phyloP scores from a whole-genome alignment of 37 sponge, comb jelly and placozoan genomes.

The Haliclona indistincta region DNA sequence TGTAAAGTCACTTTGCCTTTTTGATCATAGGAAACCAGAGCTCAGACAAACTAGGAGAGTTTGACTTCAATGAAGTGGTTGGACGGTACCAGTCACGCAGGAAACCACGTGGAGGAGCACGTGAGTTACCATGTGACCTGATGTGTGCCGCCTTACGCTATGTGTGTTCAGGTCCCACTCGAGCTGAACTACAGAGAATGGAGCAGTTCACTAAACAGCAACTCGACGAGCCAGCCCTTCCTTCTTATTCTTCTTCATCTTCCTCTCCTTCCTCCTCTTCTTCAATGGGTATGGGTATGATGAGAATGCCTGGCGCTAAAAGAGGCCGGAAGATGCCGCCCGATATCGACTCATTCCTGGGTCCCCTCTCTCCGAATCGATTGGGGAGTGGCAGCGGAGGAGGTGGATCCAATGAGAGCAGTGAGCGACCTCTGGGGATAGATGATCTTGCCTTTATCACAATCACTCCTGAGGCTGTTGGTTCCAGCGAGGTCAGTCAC shows the following conservation, averaged over 20 bases:
- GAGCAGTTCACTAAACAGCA: constrained; percentile 53
- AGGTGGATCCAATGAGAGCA: neutral
- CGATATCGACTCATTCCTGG: neutral
- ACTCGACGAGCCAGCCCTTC: constrained; percentile 7
- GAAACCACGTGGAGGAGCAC: neutral
- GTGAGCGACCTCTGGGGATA: constrained; percentile 41
- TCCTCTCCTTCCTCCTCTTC: constrained; percentile 9
- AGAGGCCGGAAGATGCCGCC: neutral
- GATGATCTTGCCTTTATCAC: constrained; percentile 62
- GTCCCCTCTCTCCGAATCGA: neutral
- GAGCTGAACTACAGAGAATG: constrained; percentile 39
- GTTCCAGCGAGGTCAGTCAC: neutral
- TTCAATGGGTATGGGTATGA: constrained; percentile 24
- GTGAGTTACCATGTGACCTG: neutral
- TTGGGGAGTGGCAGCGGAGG: neutral
- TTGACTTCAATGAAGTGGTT: neutral
- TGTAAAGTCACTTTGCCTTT: no score
- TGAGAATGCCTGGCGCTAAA: constrained; percentile 42
- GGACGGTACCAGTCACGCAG: neutral
- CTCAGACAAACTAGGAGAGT: no score
- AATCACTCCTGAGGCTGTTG: constrained; percentile 27
- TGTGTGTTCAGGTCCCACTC: constrained; percentile 68
- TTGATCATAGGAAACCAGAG: no score
- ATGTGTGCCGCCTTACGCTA: neutral
- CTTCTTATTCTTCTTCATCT: neutral